Base-by-base conservation (phyloP, 2,888 invertebrate genomes). In the Andrena minutula region DNA sequence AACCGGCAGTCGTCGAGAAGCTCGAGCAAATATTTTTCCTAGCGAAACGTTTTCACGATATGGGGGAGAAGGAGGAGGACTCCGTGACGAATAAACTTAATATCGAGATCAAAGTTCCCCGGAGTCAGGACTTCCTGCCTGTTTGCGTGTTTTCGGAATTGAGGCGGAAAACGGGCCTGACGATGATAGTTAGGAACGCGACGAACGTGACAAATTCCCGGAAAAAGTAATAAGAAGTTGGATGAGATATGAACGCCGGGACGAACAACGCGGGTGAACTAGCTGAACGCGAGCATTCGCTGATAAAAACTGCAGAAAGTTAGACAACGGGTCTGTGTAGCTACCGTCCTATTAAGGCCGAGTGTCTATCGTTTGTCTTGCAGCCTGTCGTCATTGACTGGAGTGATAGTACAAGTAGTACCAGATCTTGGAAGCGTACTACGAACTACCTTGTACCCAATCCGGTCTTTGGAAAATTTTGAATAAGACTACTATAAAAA, bases 171-270 rank as follows among this genome's bases (percentile, higher is more conserved):
- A 56, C 30, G 32, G 28, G n/a, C 49, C 51, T 70, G 53, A 58
- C 79, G 75, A 70, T 79, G 75, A 75, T 78, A 69, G 79, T 82
- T 77, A 68, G 76, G 28, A 56, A 53, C 75, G 64, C 72, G 80
- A 79, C 82, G 81, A 87, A 86, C 75, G 86, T 82, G 85, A 82
- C 78, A 77, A 79, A 80, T 77, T 78, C 70, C 63, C 73, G 28
- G 58, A 64, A 66, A 75, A 79, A 83, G 82, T 86, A 88, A 89
- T 86, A 86, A 88, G 88, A 89, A 89, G 80, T 83, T 80, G 64
- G 79, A 79, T 71, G 79, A 76, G 83, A 75, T 71, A 81, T 53
- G 70, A 65, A 77, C 35, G 71, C 60, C 32, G 20, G 30, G 69
- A 30, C 16, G 51, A 28, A 65, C 20, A 61, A 75, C 74, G 60